These are phyloP conservation scores for Axinella damicornis DNA, from an alignment of 37 sponge, comb jelly and placozoan species.

Conservation along the genomic window DNA sequence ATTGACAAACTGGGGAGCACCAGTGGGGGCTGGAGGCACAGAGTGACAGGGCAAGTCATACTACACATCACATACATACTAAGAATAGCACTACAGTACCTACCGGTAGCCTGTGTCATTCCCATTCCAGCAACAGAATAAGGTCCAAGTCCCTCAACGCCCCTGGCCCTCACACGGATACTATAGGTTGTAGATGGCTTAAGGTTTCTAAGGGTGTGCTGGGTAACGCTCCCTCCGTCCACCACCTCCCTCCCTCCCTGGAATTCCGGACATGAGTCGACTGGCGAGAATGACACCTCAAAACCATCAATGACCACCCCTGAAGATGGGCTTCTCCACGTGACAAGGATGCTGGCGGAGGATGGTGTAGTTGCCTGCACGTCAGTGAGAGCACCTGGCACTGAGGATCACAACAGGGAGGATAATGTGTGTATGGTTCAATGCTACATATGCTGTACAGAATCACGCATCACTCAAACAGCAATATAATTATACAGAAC, in stretches of 20 bases:
- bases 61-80: background rate
- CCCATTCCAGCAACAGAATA: background rate
- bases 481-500: no score
- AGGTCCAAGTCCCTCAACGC: constrained; percentile 7
- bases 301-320: background rate
- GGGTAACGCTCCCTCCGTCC: background rate
- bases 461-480: no score
- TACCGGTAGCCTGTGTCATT: constrained; percentile 28
- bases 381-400: constrained; percentile 28
- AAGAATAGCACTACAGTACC: background rate
- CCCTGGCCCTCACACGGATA: constrained; percentile 4
- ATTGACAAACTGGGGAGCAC: constrained; percentile 30
- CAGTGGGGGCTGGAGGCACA: constrained; percentile 22
- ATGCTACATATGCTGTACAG: no score
- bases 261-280: constrained; percentile 6
- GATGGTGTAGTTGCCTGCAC: background rate
- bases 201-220: constrained; percentile 1
- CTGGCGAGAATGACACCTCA: constrained; percentile 7
- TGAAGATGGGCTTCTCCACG: background rate
- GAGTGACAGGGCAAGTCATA: background rate
- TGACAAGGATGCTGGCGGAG: constrained; percentile 1
- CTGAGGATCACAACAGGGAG: background rate
- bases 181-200: constrained; percentile 9
- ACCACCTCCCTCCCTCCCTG: constrained; percentile 2
- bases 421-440: no score